Conservation (phyloP, 2,888 invertebrate genomes). For the Tetragnatha montana region DNA sequence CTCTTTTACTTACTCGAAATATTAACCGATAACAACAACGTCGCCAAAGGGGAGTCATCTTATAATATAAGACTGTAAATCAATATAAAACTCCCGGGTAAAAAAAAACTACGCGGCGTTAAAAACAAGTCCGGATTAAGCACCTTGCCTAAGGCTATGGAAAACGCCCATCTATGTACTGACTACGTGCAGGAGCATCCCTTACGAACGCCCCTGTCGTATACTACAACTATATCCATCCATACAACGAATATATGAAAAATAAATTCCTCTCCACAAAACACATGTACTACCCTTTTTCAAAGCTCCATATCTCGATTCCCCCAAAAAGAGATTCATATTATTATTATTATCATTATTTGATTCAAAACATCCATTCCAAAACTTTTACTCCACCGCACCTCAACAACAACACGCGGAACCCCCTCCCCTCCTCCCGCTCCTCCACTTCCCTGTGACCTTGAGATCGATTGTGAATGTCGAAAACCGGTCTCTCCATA, state of each 20-base stretch:
- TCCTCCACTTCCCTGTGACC: slow-evolving; percentile 5
- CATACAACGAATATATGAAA: background rate
- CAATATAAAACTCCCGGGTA: too few species aligned
- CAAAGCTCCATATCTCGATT: background rate
- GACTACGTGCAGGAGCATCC: too few species aligned
- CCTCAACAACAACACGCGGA: slow-evolving; percentile 16
- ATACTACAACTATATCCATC: too few species aligned
- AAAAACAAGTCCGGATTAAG: too few species aligned
- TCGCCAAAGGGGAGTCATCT: too few species aligned
- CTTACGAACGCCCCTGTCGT: too few species aligned
- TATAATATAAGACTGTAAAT: too few species aligned
- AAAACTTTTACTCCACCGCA: background rate
- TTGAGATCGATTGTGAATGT: slow-evolving; percentile 36
- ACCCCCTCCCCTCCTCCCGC: background rate
- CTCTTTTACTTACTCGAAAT: too few species aligned
- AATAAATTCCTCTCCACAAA: background rate
- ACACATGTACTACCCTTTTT: background rate
- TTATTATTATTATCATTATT: background rate
- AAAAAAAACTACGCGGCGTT: too few species aligned
- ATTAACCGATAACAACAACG: too few species aligned
- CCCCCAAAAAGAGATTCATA: background rate
- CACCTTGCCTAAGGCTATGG: too few species aligned
- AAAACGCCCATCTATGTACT: too few species aligned
- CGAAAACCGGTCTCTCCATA: slow-evolving; percentile 34
- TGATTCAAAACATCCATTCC: slow-evolving; percentile 2